Percentiles rank a stretch among this genome's conserved stretches.
Evolutionary conservation across 2,113 vertebrate species (phyloP).

Genomic region (Hymenochirus boettgeri): DNA sequence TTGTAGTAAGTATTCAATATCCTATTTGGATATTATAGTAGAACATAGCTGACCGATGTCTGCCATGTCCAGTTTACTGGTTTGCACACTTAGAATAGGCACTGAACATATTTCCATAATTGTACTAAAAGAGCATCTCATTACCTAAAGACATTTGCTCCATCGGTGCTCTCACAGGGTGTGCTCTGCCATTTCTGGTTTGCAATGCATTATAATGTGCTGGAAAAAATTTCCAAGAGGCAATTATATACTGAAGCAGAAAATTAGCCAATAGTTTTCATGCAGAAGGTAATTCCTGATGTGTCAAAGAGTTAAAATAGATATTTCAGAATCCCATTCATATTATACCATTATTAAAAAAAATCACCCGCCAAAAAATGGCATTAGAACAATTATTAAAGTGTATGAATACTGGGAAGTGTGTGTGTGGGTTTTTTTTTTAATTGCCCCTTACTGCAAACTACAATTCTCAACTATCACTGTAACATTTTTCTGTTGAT

Average conservation of each 20-base stretch:
- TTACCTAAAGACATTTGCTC: conserved; percentile 10
- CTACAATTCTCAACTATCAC: no score
- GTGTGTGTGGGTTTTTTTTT: no score
- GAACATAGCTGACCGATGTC: neutral
- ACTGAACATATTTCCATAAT: neutral
- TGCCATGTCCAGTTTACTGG: conserved; percentile 9
- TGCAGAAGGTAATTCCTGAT: neutral
- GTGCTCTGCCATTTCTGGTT: neutral
- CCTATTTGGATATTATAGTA: no score
- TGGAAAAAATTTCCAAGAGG: neutral
- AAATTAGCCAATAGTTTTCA: conserved; percentile 6
- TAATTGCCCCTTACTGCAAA: no score
- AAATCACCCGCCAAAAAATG: no score
- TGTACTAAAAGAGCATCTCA: conserved; percentile 11
- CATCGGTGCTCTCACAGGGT: neutral
- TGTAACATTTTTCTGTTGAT: no score
- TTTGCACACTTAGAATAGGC: neutral
- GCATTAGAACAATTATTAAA: no score
- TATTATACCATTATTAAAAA: no score
- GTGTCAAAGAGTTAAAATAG: no score
- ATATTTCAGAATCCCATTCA: no score
- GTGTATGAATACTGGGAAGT: no score
- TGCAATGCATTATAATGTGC: neutral
- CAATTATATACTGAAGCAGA: conserved; percentile 12
- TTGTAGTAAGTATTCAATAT: no score